phyloP scores from a whole-genome alignment of 2,797 vertebrate genomes.

The Alauda arvensis region DNA sequence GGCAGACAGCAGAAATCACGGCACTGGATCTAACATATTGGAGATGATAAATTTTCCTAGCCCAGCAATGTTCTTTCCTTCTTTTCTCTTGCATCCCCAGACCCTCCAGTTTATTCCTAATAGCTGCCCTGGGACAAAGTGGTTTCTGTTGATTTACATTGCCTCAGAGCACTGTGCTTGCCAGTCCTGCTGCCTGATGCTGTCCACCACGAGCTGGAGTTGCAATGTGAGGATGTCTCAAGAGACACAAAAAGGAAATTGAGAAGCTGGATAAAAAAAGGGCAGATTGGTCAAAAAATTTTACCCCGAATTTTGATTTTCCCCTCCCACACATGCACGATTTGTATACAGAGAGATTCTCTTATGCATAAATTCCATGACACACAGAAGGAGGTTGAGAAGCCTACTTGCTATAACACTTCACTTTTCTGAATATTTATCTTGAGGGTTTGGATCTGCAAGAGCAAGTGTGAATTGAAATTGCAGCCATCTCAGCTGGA shows the following conservation, averaged over 20 bases:
- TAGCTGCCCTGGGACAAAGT: neutral
- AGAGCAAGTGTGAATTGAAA: neutral
- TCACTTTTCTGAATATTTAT: neutral
- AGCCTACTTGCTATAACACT: neutral
- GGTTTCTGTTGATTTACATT: neutral
- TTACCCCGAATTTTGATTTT: neutral
- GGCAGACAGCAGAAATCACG: neutral
- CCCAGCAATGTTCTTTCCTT: neutral
- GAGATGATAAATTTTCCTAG: neutral
- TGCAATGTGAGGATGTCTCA: neutral
- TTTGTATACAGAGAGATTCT: neutral
- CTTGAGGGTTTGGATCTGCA: neutral
- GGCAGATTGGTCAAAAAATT: neutral
- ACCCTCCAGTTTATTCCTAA: neutral
- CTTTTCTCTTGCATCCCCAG: neutral
- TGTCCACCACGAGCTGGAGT: neutral
- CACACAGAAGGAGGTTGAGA: neutral
- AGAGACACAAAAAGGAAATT: neutral
- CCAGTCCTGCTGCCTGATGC: neutral
- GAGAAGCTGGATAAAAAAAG: neutral
- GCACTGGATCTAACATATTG: neutral
- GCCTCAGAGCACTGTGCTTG: neutral
- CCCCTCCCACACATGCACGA: rapidly evolving
- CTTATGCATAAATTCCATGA: neutral
- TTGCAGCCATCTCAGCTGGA: neutral